Percentiles rank a stretch among this genome's conserved stretches.
Evolutionary conservation across 2,113 vertebrate genomes (phyloP).

Genomic region (Hydropotes inermis): DNA sequence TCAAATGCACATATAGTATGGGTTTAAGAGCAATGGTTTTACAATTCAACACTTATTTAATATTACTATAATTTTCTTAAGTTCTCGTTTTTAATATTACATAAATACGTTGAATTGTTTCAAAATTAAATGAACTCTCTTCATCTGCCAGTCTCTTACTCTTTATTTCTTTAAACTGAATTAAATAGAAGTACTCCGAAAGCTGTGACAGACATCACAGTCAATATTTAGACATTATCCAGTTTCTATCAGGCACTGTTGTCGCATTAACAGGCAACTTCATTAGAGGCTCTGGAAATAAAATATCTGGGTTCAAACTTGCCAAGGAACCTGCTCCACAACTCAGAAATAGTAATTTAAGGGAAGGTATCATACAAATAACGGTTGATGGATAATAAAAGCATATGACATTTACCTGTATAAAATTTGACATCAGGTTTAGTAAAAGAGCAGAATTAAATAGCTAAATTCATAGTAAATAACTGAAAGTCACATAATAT

Average conservation of each 20-base stretch:
- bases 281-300: slow-evolving; percentile 55
- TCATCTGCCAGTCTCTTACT: slow-evolving; percentile 24
- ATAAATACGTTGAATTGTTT: slow-evolving; percentile 16
- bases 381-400: slow-evolving; percentile 38
- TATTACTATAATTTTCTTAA: neutral
- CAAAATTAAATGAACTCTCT: neutral
- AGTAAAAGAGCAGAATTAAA: slow-evolving; percentile 40
- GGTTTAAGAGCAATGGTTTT: neutral
- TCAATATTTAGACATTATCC: slow-evolving; percentile 44
- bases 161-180: slow-evolving; percentile 38
- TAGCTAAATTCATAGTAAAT: slow-evolving; percentile 41
- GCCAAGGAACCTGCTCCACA: neutral
- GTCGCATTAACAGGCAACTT: slow-evolving; percentile 52
- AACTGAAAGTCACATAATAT: neutral
- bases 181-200: slow-evolving; percentile 2
- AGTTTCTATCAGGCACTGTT: neutral
- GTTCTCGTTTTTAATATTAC: neutral
- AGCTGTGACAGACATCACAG: slow-evolving; percentile 14
- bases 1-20: neutral
- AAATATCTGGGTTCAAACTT: slow-evolving; percentile 7
- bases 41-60: neutral
- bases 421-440: neutral
- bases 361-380: neutral
- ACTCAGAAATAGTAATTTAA: neutral
- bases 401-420: slow-evolving; percentile 7